A percentile compares a stretch with the other conserved stretches of the same genome.
These are phyloP conservation scores for Papilio polyxenes DNA, from an alignment of 1,140 invertebrate genomes.

Conservation along the genomic window DNA sequence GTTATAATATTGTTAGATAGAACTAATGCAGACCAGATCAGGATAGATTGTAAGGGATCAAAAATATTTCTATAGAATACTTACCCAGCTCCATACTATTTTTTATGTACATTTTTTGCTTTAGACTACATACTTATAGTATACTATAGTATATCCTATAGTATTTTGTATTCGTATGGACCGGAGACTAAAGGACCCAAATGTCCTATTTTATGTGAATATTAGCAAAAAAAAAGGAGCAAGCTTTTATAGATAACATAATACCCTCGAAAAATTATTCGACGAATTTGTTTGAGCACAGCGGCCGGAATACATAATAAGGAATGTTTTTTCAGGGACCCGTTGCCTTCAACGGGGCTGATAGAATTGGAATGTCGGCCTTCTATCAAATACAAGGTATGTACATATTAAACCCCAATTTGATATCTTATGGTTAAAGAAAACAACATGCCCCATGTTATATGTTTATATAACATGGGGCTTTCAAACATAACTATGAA, in stretches of 20 bases:
- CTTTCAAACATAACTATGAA: neutral
- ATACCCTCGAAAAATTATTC: slow-evolving; percentile 15
- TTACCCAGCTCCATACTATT: neutral
- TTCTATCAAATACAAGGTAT: slow-evolving; percentile 93
- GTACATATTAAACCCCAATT: neutral
- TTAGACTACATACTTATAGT: too few species aligned
- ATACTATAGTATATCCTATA: too few species aligned
- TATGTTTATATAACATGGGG: neutral
- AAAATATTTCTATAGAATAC: neutral
- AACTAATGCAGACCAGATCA: neutral
- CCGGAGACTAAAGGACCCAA: neutral
- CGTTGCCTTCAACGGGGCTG: slow-evolving; percentile 91
- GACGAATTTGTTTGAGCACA: slow-evolving; percentile 16
- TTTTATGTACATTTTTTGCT: too few species aligned
- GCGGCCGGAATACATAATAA: slow-evolving; percentile 13
- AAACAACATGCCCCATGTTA: too few species aligned
- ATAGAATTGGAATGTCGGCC: slow-evolving; percentile 90
- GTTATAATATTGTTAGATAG: slow-evolving; percentile 31
- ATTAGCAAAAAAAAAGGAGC: neutral
- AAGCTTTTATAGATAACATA: slow-evolving; percentile 29
- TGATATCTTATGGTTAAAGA: neutral
- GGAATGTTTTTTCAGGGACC: slow-evolving; percentile 85
- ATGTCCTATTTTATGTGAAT: neutral
- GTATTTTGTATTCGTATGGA: too few species aligned
- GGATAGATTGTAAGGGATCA: neutral